Percentiles rank a stretch among this genome's conserved stretches.
These are phyloP conservation scores for Sapajus apella DNA, from an alignment of 2,113 vertebrate genomes.

Conservation along the genomic window DNA sequence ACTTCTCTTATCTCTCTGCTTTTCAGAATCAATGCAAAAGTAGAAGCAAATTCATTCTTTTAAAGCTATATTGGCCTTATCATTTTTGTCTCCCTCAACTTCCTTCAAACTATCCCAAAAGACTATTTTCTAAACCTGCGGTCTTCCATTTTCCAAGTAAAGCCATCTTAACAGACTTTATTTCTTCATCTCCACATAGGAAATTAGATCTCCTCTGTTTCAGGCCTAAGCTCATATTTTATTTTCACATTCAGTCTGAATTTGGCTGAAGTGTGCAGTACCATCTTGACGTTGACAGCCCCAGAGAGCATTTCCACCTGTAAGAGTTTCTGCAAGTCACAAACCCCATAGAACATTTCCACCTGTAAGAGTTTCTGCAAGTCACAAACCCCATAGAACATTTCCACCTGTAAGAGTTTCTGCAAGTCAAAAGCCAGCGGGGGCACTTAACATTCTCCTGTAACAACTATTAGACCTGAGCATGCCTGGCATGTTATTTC, in stretches of 20 bases:
- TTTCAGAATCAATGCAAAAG: slow-evolving; percentile 55
- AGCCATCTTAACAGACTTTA: neutral
- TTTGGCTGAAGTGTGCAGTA: slow-evolving; percentile 1
- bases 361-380: neutral
- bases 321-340: neutral
- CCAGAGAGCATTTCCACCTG: neutral
- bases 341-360: neutral
- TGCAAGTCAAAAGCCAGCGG: neutral
- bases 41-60: slow-evolving; percentile 37
- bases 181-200: neutral
- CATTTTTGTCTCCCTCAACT: neutral
- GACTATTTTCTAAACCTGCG: neutral
- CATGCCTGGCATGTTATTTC: neutral
- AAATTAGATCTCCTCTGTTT: neutral
- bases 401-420: neutral
- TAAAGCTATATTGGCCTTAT: slow-evolving; percentile 24
- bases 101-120: slow-evolving; percentile 39
- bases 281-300: neutral
- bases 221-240: slow-evolving; percentile 13
- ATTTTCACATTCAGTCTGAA: slow-evolving; percentile 16
- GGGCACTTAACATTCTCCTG: neutral
- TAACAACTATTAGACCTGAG: neutral
- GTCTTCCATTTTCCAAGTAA: neutral
- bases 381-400: neutral
- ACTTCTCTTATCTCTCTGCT: neutral